phyloP scores from a whole-genome alignment of 2,888 invertebrate species.

The Elegia similella region DNA sequence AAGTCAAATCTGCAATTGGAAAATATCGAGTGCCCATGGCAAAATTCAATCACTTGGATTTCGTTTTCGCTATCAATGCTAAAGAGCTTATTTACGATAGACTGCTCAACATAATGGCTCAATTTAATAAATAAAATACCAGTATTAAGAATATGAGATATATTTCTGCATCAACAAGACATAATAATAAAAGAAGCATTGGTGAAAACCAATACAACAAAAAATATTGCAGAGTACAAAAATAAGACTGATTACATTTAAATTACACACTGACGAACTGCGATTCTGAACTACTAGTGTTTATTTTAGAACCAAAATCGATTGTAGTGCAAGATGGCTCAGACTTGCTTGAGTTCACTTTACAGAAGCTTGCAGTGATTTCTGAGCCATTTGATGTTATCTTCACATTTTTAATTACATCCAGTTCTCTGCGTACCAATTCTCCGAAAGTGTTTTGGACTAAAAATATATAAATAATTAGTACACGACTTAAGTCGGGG shows the following conservation, averaged over 20 bases:
- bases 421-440: conserved; percentile 60
- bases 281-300: conserved; percentile 32
- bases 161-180: not conserved
- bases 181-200: not conserved
- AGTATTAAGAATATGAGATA: not conserved
- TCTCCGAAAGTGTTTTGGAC: conserved; percentile 63
- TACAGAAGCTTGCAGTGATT: conserved; percentile 51
- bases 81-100: conserved; percentile 81
- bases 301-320: not conserved
- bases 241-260: conserved; percentile 18
- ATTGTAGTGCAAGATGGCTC: conserved; percentile 42
- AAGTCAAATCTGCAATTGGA: conserved; percentile 67
- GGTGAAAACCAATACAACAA: not conserved
- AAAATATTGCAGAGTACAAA: not conserved
- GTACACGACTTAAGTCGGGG: too few species aligned
- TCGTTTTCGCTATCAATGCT: conserved; percentile 81
- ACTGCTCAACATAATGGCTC: conserved; percentile 65
- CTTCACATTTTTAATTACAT: conserved; percentile 41
- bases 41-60: conserved; percentile 81
- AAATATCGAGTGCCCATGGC: conserved; percentile 67
- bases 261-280: conserved; percentile 38
- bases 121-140: conserved; percentile 40
- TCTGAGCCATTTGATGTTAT: conserved; percentile 36
- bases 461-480: conserved; percentile 35
- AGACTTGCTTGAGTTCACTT: conserved; percentile 38